Conservation (phyloP, 1,140 invertebrate species). For the Brachionus plicatilis region DNA sequence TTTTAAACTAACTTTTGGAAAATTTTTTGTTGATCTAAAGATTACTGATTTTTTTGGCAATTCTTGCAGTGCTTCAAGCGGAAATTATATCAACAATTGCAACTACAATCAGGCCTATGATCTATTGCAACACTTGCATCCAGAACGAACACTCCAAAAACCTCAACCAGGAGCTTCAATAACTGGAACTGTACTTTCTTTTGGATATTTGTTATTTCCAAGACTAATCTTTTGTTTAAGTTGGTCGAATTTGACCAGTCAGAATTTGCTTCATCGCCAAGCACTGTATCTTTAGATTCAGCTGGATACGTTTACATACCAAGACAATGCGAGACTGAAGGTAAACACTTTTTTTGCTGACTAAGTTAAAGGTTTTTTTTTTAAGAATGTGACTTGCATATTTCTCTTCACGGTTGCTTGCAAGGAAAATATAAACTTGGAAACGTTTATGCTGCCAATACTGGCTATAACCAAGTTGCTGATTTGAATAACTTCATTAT, state of each 20-base stretch:
- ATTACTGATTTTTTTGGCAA: conserved; percentile 53
- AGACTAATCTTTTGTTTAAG: conserved; percentile 27
- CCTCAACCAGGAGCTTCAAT: conserved; percentile 23
- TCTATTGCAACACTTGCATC: conserved; percentile 53
- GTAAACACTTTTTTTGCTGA: neutral
- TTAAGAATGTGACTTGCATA: conserved; percentile 50
- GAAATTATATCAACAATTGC: conserved; percentile 52
- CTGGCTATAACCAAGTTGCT: conserved; percentile 55
- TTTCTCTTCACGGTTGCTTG: conserved; percentile 54
- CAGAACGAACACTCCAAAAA: conserved; percentile 41
- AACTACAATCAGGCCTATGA: conserved; percentile 53
- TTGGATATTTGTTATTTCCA: neutral
- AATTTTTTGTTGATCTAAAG: conserved; percentile 11
- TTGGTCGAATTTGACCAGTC: conserved; percentile 48
- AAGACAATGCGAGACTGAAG: conserved; percentile 44
- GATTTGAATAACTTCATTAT: conserved; percentile 57
- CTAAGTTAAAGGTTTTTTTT: neutral
- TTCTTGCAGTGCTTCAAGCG: conserved; percentile 45
- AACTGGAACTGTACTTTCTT: neutral
- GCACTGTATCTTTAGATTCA: conserved; percentile 48
- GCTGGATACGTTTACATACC: conserved; percentile 52
- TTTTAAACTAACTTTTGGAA: neutral
- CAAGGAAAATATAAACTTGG: conserved; percentile 50
- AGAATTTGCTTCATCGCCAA: conserved; percentile 47
- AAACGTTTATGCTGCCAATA: conserved; percentile 50